Conservation (phyloP, 2,888 invertebrate species). For the Eulithis testata region DNA sequence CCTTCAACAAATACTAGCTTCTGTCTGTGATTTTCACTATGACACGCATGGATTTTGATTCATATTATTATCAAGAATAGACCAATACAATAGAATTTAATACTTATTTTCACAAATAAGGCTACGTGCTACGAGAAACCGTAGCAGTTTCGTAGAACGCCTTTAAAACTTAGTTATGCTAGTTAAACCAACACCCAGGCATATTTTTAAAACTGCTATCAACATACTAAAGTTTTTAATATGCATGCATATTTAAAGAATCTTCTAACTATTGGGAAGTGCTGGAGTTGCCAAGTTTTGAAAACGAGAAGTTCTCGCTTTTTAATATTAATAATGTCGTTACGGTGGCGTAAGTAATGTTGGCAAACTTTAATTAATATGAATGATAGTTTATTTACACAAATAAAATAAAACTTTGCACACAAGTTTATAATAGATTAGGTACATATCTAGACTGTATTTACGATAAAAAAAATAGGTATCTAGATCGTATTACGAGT, state of each 20-base stretch:
- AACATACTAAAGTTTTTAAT: slow-evolving; percentile 20
- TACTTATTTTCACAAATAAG: neutral
- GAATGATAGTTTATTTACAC: no score
- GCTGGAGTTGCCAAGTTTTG: slow-evolving; percentile 20
- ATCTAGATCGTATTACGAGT: no score
- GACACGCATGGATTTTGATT: no score
- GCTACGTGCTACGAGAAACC: neutral
- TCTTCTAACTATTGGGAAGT: slow-evolving; percentile 33
- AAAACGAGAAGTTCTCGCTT: neutral
- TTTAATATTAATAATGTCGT: slow-evolving; percentile 5
- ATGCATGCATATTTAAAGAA: slow-evolving; percentile 36
- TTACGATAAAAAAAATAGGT: no score
- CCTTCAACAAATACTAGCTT: no score
- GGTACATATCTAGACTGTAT: no score
- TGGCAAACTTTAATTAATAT: neutral
- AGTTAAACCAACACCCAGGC: neutral
- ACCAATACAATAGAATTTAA: no score
- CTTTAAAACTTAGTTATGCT: neutral
- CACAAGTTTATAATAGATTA: no score
- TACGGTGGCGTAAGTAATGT: neutral
- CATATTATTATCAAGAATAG: no score
- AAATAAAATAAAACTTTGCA: no score
- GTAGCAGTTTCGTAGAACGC: neutral
- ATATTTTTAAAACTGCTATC: slow-evolving; percentile 29
- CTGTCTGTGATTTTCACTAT: no score